phyloP scores from a whole-genome alignment of 2,113 vertebrate species.

The Sakesphorus luctuosus region DNA sequence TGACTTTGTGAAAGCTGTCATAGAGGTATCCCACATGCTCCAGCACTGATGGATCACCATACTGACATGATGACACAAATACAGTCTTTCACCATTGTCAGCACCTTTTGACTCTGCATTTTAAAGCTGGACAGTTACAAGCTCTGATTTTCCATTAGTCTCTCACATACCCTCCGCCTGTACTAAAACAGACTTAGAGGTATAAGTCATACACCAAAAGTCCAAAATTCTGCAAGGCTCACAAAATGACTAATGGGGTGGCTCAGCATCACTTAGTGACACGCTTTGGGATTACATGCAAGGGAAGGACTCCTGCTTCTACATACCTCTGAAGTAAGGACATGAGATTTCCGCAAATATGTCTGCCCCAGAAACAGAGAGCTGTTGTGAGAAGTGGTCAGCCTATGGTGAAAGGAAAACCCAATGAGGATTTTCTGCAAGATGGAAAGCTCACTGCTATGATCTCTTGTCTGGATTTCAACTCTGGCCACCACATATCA shows the following conservation, averaged over 20 bases:
- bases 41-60: slow-evolving; percentile 29
- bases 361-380: neutral
- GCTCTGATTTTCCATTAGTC: neutral
- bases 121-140: neutral
- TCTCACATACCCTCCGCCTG: neutral
- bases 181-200: neutral
- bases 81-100: slow-evolving; percentile 19
- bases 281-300: neutral
- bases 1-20: slow-evolving; percentile 59
- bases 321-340: neutral
- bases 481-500: neutral
- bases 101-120: slow-evolving; percentile 37
- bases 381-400: neutral
- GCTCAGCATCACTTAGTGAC: neutral
- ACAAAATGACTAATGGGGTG: neutral
- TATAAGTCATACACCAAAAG: neutral
- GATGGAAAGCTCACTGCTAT: neutral
- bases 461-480: neutral
- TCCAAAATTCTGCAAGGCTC: neutral
- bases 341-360: neutral
- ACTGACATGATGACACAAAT: slow-evolving; percentile 14
- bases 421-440: neutral
- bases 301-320: neutral
- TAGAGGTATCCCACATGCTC: slow-evolving; percentile 1
- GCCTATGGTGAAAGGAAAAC: neutral